Evolutionary conservation across 2,888 invertebrate species (phyloP), one percentile per base, ranked within the genome.

Genomic region (Acleris emargana): DNA sequence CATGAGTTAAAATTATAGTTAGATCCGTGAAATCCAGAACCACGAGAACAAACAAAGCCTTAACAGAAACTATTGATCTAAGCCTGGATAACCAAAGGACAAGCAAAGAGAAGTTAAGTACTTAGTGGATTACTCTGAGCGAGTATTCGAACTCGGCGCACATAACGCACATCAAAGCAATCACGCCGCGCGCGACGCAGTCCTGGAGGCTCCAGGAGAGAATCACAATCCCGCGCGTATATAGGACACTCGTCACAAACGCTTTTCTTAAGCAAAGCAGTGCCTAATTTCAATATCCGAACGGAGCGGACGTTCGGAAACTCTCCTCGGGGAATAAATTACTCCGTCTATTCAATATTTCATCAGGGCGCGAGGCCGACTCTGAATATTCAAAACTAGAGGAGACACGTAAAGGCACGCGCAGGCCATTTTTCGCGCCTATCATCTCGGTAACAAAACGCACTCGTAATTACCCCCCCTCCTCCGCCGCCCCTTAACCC

Each of bases 371-470:
- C 87, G 84, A 88, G 89, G 87, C 86, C 84, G 88, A 82, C 85
- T 84, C 84, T 91, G 91, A 92, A 92, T 91, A 91, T 92, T 91
- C 91, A 90, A 89, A 90, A 91, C 91, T 91, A 91, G 87, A 88
- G 83, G 86, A 84, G 90, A 89, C 91, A 91, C 91, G 91, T 91
- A 90, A 86, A 88, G 90, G 92, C 92, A 92, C 92, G 91, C 92
- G 89, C 91, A 83, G 88, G 89, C 91, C 91, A 92, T 92, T 92
- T 92, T 92, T 92, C 91, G 91, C 91, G 91, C 91, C 91, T 91
- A 92, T 92, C 91, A 91, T 92, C 91, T 92, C 88, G 90, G 91
- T 92, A 91, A 91, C 91, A 92, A 92, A 92, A 91, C 91, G 91
- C 91, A 92, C 91, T 92, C 90, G 91, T 91, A 91, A 91, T 92